A percentile compares a stretch with the other conserved stretches of the same genome.
Conservation (phyloP, 2,113 vertebrate genomes). For the Asarcornis scutulata region DNA sequence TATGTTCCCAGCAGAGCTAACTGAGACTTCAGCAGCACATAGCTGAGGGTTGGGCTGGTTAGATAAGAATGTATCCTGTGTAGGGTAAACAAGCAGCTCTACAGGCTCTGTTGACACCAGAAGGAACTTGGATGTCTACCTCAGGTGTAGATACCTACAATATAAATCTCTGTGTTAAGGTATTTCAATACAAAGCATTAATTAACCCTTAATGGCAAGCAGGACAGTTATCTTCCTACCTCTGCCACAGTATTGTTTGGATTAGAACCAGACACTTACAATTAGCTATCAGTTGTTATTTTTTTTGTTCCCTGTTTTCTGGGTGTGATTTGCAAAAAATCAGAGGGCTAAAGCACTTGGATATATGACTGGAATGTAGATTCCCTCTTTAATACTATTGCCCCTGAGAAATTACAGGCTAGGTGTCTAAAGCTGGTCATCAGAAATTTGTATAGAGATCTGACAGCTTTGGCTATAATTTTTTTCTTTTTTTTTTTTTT, state of each 20-base stretch:
- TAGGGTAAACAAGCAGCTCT: fast-evolving
- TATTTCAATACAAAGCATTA: neutral
- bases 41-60: neutral
- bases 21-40: neutral
- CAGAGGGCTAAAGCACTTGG: neutral
- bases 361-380: constrained; percentile 11
- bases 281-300: neutral
- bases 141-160: neutral
- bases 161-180: neutral
- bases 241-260: neutral
- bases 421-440: constrained; percentile 55
- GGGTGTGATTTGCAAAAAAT: neutral
- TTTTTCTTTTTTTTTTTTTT: constrained; percentile 4
- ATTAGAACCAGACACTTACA: neutral
- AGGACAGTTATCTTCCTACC: neutral
- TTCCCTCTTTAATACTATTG: constrained; percentile 28
- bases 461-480: constrained; percentile 49
- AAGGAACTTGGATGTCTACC: neutral
- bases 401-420: constrained; percentile 44
- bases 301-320: constrained; percentile 12
- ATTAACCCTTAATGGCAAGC: neutral
- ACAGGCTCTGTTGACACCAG: neutral
- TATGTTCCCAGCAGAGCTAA: neutral
- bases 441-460: constrained; percentile 46
- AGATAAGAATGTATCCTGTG: neutral